Evolutionary conservation across 2,113 vertebrate genomes (phyloP), one percentile per base, ranked within the genome.

Genomic region (Hirundichthys speculiger): DNA sequence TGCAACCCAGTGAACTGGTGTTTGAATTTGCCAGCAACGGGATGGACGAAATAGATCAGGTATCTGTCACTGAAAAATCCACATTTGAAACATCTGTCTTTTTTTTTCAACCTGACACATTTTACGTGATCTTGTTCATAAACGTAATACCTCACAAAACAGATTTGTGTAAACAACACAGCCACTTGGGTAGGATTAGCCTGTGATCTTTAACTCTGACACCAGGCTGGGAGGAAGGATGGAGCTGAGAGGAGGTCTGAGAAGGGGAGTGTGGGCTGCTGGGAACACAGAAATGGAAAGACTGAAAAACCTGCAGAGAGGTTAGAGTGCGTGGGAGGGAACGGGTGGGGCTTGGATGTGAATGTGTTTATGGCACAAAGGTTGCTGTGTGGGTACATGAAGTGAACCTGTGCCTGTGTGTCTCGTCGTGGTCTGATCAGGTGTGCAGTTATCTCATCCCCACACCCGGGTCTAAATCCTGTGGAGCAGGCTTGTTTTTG

Each of bases 11-110:
- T 30, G 94, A 96, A 69, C 89, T 96, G 86, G 89, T 95, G 80
- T 95, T 96, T 76, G 95, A 96, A 64, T 95, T 95, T 60, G 93
- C 94, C 84, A 95, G 93, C 90, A 95, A 94, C 80, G 94, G 94
- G 68, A 95, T 95, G 93, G 95, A 96, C 42, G 93, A 94, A 83
- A 93, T 93, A 68, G 90, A 88, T 62, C 93, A 94, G 92, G 93
- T 94, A 90, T 5, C 54, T 19, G 46, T 73, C 46, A 18, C 45
- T 18, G 7, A 16, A 21, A 16, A 43, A 42, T 30, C 13, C 42
- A 9, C 34, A 7, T 60, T 20, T 40, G 4, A 13, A 59, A 2
- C 1, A 38, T 43, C 15, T 2, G n/a, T 53, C 30, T 15, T 61
- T 64, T 47, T 15, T 61, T 64, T 47, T 27, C 5, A 51, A 27